Percentiles rank a stretch among this genome's conserved stretches.
Conservation (phyloP, 2,797 vertebrate species). For the Neoniphon sammara region DNA sequence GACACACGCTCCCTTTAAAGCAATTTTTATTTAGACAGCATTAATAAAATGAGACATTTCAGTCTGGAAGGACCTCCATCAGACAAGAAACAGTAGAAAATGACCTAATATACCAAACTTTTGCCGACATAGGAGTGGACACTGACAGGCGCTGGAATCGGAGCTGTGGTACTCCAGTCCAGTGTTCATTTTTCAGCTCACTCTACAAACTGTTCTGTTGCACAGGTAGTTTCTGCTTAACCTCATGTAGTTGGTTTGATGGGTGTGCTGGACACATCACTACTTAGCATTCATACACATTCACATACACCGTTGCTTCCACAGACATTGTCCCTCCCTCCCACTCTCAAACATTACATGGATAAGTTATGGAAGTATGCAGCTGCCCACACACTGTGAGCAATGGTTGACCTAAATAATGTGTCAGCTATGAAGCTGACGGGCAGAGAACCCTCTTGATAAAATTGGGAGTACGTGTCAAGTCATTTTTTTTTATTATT, state of each 20-base stretch:
- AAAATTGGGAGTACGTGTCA: constrained; percentile 3
- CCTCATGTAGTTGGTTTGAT: background rate
- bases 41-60: too few relatives aligned
- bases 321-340: constrained; percentile 61
- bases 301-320: constrained; percentile 38
- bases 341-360: constrained; percentile 60
- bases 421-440: constrained; percentile 49
- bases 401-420: constrained; percentile 69
- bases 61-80: too few relatives aligned
- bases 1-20: too few relatives aligned
- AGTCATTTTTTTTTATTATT: constrained; percentile 7
- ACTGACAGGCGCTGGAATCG: background rate
- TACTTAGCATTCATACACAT: constrained; percentile 14
- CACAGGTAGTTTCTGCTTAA: constrained; percentile 3
- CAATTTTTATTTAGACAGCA: too few relatives aligned
- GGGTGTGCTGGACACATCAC: constrained; percentile 18
- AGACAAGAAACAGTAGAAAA: too few relatives aligned
- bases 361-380: constrained; percentile 57
- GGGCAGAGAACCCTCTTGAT: constrained; percentile 31
- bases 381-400: constrained; percentile 62
- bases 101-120: too few relatives aligned
- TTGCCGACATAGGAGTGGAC: background rate
- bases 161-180: background rate
- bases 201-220: background rate
- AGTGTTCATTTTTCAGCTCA: too few relatives aligned